phyloP scores from a whole-genome alignment of 2,113 vertebrate genomes.

The Bos indicus region DNA sequence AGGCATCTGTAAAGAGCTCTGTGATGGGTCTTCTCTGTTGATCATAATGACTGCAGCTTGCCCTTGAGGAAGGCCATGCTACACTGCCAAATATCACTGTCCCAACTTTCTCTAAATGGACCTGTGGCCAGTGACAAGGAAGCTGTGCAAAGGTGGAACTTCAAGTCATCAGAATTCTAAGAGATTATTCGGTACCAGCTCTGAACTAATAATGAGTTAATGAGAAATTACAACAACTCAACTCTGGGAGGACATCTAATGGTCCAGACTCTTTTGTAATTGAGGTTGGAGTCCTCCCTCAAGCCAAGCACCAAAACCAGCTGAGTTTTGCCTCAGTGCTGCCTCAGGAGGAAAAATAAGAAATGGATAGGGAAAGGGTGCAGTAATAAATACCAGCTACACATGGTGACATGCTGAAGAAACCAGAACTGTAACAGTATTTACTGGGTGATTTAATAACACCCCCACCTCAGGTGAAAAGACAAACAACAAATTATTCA shows the following conservation, averaged over 20 bases:
- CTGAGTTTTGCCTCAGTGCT: not conserved
- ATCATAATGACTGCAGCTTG: not conserved
- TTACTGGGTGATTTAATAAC: conserved; percentile 71
- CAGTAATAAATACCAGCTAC: not conserved
- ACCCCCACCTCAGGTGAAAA: conserved; percentile 66
- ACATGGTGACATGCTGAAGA: not conserved
- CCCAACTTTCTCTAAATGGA: not conserved
- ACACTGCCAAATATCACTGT: not conserved
- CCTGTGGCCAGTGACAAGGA: not conserved
- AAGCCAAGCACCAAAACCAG: not conserved
- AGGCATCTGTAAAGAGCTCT: not conserved
- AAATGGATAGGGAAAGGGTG: not conserved
- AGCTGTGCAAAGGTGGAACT: not conserved
- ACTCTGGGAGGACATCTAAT: not conserved
- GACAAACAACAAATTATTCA: conserved; percentile 44
- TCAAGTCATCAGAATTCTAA: not conserved
- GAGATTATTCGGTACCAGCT: not conserved
- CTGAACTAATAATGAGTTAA: not conserved
- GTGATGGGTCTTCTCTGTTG: not conserved
- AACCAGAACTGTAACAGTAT: not conserved
- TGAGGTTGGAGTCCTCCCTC: not conserved
- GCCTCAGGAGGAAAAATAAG: not conserved
- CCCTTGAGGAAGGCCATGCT: not conserved
- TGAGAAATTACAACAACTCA: not conserved
- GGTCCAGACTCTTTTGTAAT: not conserved